These are phyloP conservation scores for Charanyca ferruginea DNA, from an alignment of 2,888 invertebrate species.

Conservation along the genomic window DNA sequence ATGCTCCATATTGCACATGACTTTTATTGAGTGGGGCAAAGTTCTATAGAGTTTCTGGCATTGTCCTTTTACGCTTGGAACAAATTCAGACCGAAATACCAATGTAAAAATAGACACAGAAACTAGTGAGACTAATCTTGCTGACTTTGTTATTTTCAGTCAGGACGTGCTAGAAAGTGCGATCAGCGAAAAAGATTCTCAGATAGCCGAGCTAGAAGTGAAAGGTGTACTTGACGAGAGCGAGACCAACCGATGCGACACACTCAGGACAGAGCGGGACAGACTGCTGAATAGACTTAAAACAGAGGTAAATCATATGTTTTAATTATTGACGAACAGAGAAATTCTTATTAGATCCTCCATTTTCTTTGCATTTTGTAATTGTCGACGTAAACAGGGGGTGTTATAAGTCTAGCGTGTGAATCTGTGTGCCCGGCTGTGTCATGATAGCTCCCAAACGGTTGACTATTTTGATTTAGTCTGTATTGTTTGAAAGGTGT, in stretches of 20 bases:
- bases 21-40: no score
- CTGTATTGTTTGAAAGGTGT: no score
- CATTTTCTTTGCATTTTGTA: no score
- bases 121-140: neutral
- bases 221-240: constrained; percentile 92
- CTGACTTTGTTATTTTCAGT: constrained; percentile 83
- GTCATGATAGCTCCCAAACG: no score
- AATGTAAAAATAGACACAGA: constrained; percentile 4
- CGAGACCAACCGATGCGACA: constrained; percentile 93
- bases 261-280: constrained; percentile 93
- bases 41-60: no score
- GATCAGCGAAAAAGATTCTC: constrained; percentile 97
- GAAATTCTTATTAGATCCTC: no score
- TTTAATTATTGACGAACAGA: neutral
- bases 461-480: no score
- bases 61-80: no score
- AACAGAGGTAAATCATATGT: constrained; percentile 90
- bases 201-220: constrained; percentile 95
- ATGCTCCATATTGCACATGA: no score
- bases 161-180: constrained; percentile 96
- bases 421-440: no score
- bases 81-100: constrained; percentile 9
- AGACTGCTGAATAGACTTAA: constrained; percentile 94
- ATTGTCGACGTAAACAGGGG: no score
- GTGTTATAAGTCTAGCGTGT: no score